A percentile compares a stretch with the other conserved stretches of the same genome.
phyloP scores from a whole-genome alignment of 2,888 invertebrate species.

The Troides oblongomaculatus region DNA sequence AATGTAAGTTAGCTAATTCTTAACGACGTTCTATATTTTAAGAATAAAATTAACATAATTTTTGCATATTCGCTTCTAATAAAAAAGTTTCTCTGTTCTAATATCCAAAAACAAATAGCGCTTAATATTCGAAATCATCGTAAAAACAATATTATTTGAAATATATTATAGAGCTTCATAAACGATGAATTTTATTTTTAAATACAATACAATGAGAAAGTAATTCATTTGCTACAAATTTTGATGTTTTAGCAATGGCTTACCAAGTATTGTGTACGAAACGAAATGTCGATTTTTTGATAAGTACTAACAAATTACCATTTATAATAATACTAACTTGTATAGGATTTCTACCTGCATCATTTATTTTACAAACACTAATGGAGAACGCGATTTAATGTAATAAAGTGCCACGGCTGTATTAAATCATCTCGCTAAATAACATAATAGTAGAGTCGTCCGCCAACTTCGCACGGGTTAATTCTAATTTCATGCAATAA shows the following conservation, averaged over 20 bases:
- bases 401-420: conserved; percentile 11
- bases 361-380: conserved; percentile 3
- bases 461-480: conserved; percentile 13
- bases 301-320: no score
- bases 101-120: not conserved
- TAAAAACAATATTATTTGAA: no score
- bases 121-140: no score
- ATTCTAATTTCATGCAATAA: conserved; percentile 24
- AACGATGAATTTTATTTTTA: no score
- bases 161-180: no score
- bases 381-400: conserved; percentile 20
- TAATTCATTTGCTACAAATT: no score
- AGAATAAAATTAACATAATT: not conserved
- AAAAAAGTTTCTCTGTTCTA: not conserved
- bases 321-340: no score
- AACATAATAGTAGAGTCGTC: conserved; percentile 27
- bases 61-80: conserved; percentile 3
- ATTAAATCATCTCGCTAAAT: conserved; percentile 27
- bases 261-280: no score
- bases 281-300: no score
- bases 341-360: no score
- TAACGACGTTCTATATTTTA: not conserved
- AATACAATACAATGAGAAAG: no score
- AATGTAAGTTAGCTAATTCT: conserved; percentile 1
- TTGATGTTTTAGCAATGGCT: no score